These are phyloP conservation scores for Leucoma salicis DNA, from an alignment of 2,888 invertebrate genomes.

Conservation along the genomic window DNA sequence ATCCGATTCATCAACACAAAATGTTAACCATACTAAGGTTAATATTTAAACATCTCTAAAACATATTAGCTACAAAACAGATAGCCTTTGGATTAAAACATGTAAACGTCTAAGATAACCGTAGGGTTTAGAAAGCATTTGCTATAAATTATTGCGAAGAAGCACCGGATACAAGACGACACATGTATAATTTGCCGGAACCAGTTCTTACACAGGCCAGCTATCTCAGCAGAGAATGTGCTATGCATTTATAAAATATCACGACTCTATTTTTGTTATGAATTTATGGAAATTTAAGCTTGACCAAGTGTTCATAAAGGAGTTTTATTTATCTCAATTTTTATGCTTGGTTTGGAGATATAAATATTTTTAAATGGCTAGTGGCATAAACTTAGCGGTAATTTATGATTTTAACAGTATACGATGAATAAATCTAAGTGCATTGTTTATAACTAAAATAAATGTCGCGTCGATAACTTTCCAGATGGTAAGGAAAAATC, in stretches of 20 bases:
- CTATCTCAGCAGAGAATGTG: constrained; percentile 31
- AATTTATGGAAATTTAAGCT: constrained; percentile 29
- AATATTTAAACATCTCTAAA: too few relatives aligned
- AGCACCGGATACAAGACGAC: constrained; percentile 60
- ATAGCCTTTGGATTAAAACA: constrained; percentile 32
- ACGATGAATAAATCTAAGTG: too few relatives aligned
- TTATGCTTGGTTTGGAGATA: background rate
- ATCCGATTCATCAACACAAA: too few relatives aligned
- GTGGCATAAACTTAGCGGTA: too few relatives aligned
- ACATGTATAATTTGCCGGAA: constrained; percentile 64
- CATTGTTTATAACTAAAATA: too few relatives aligned
- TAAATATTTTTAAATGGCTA: too few relatives aligned
- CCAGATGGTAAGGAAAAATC: too few relatives aligned
- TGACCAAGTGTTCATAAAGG: constrained; percentile 51
- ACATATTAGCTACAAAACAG: too few relatives aligned
- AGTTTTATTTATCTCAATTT: background rate
- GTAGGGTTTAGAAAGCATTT: constrained; percentile 63
- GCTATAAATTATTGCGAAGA: constrained; percentile 65
- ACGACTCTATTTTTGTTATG: constrained; percentile 31
- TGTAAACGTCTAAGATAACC: constrained; percentile 39
- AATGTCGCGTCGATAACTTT: too few relatives aligned
- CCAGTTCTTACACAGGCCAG: constrained; percentile 50
- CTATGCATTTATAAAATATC: constrained; percentile 35
- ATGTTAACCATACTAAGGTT: too few relatives aligned
- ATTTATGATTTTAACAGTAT: too few relatives aligned